These are phyloP conservation scores for Boleophthalmus pectinirostris DNA, from an alignment of 2,113 vertebrate genomes.

Conservation along the genomic window DNA sequence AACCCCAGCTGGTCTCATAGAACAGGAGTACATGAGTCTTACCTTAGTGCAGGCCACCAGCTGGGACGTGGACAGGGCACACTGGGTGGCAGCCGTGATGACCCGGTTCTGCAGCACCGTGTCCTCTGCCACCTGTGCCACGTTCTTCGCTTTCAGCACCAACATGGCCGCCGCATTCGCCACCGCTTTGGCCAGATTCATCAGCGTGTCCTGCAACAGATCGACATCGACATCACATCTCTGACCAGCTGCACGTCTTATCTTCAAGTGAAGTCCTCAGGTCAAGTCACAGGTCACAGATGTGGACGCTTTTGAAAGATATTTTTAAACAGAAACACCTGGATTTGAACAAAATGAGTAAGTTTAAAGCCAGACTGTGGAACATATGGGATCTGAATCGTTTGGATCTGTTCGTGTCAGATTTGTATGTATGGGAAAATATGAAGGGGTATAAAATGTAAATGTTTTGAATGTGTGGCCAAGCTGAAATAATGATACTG, in stretches of 20 bases:
- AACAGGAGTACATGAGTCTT: conserved; percentile 10
- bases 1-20: neutral
- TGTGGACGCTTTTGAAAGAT: too few species aligned
- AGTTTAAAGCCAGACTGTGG: too few species aligned
- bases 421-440: too few species aligned
- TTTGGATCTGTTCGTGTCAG: too few species aligned
- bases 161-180: conserved; percentile 98
- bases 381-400: too few species aligned
- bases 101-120: conserved; percentile 93
- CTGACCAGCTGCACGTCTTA: too few species aligned
- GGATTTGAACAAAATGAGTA: too few species aligned
- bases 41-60: conserved; percentile 98
- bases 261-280: too few species aligned
- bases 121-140: conserved; percentile 95
- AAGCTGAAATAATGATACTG: too few species aligned
- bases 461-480: too few species aligned
- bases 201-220: conserved; percentile 88
- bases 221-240: conserved; percentile 47
- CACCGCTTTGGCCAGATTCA: conserved; percentile 98
- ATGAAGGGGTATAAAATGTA: too few species aligned
- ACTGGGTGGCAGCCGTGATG: conserved; percentile 96
- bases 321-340: neutral
- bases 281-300: too few species aligned
- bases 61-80: conserved; percentile 97
- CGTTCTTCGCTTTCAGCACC: conserved; percentile 97